These are phyloP conservation scores for Cisticola juncidis DNA, from an alignment of 2,113 vertebrate species.

Conservation along the genomic window DNA sequence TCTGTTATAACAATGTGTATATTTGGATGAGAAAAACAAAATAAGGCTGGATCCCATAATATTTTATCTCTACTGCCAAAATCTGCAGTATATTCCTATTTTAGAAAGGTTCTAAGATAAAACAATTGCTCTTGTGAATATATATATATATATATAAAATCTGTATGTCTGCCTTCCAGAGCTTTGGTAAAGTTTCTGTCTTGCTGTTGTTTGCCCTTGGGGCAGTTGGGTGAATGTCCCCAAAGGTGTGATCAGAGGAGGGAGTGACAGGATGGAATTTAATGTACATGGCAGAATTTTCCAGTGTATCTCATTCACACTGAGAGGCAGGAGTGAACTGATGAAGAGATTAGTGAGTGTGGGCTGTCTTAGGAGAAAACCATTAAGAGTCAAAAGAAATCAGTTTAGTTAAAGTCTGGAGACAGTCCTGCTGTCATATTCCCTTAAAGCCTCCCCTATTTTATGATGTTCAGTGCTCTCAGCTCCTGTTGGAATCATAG, in stretches of 20 bases:
- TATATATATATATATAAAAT: slow-evolving; percentile 28
- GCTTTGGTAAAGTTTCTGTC: slow-evolving; percentile 3
- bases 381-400: not conserved
- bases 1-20: slow-evolving; percentile 67
- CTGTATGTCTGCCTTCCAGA: slow-evolving; percentile 15
- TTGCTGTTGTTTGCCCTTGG: not conserved
- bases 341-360: not conserved
- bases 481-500: not conserved
- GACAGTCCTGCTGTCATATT: not conserved
- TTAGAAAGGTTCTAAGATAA: slow-evolving; percentile 42
- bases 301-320: not conserved
- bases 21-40: slow-evolving; percentile 65
- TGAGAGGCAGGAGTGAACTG: not conserved
- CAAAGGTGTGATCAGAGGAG: not conserved
- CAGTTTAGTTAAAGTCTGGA: not conserved
- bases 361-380: not conserved
- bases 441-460: not conserved
- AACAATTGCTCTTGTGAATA: slow-evolving; percentile 45
- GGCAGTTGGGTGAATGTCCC: not conserved
- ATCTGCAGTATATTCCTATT: slow-evolving; percentile 40
- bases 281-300: not conserved
- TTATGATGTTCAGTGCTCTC: not conserved
- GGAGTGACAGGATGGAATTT: not conserved
- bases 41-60: slow-evolving; percentile 68
- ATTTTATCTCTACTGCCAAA: slow-evolving; percentile 65